phyloP scores from a whole-genome alignment of 2,888 invertebrate species.

The Morinoia aosen region DNA sequence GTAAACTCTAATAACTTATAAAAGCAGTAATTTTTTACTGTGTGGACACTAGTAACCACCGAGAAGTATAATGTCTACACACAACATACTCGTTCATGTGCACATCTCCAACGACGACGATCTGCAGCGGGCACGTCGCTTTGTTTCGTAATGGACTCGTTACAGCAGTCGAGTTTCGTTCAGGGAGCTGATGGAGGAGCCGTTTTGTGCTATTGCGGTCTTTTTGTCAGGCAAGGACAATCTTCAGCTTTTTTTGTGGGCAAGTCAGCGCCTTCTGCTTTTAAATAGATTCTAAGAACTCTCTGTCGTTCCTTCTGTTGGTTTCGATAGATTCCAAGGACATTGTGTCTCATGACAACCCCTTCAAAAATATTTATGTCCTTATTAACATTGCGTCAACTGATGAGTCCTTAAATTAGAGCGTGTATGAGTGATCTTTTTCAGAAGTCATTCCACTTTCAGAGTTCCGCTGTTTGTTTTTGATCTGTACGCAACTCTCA shows the following conservation, averaged over 20 bases:
- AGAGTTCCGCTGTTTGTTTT: too few relatives aligned
- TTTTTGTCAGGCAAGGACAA: neutral
- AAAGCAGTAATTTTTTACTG: too few relatives aligned
- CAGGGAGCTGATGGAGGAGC: neutral
- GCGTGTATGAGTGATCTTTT: too few relatives aligned
- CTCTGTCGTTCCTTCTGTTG: too few relatives aligned
- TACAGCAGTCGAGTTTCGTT: neutral
- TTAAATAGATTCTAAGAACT: neutral
- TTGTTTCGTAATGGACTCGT: neutral
- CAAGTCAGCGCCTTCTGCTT: neutral
- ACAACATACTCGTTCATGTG: neutral
- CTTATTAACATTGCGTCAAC: too few relatives aligned
- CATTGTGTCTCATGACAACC: too few relatives aligned
- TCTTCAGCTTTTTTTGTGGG: neutral
- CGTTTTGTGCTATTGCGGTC: neutral
- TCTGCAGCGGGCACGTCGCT: neutral
- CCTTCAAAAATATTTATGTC: too few relatives aligned
- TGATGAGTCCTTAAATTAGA: neutral
- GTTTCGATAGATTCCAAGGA: too few relatives aligned
- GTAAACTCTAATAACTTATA: too few relatives aligned
- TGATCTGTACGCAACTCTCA: too few relatives aligned
- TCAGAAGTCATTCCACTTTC: too few relatives aligned
- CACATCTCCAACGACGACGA: neutral
- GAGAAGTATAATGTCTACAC: neutral
- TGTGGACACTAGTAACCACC: neutral